These are phyloP conservation scores for Hypotaenidia philippensis DNA, from an alignment of 2,797 vertebrate species.

Conservation along the genomic window DNA sequence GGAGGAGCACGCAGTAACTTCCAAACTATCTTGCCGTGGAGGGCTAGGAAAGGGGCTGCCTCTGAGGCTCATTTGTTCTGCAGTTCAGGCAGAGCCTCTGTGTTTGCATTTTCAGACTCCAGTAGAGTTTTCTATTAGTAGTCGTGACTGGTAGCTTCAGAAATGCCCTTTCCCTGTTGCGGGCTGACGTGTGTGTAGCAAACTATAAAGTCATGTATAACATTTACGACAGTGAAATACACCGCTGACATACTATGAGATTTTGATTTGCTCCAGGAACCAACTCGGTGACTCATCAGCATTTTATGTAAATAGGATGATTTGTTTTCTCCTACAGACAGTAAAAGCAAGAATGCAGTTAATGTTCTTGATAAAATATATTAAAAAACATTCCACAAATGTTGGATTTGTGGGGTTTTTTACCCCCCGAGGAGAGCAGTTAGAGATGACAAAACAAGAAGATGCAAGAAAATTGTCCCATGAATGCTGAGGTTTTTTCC, in stretches of 20 bases:
- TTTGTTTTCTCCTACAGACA: background rate
- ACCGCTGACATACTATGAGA: background rate
- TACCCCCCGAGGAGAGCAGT: background rate
- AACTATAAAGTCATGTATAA: slow-evolving; percentile 7
- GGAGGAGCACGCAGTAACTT: background rate
- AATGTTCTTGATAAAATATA: slow-evolving; percentile 17
- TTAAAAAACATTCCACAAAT: background rate
- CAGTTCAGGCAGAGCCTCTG: background rate
- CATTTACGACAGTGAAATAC: background rate
- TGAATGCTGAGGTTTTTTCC: background rate
- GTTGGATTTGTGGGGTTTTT: too few relatives aligned
- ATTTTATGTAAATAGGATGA: slow-evolving; percentile 35
- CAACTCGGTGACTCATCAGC: background rate
- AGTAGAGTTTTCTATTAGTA: background rate
- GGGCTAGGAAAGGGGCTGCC: background rate
- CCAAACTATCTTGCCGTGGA: accelerated
- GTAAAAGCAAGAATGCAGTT: slow-evolving; percentile 17
- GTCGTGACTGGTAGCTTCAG: background rate
- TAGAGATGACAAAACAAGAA: background rate
- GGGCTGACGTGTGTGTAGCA: background rate
- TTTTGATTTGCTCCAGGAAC: slow-evolving; percentile 23
- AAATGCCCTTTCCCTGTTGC: background rate
- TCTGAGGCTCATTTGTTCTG: background rate
- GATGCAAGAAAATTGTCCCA: background rate
- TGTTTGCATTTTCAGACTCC: background rate